Percentiles rank a stretch among this genome's conserved stretches.
phyloP scores from a whole-genome alignment of 2,888 invertebrate genomes.

The Metellina segmentata region DNA sequence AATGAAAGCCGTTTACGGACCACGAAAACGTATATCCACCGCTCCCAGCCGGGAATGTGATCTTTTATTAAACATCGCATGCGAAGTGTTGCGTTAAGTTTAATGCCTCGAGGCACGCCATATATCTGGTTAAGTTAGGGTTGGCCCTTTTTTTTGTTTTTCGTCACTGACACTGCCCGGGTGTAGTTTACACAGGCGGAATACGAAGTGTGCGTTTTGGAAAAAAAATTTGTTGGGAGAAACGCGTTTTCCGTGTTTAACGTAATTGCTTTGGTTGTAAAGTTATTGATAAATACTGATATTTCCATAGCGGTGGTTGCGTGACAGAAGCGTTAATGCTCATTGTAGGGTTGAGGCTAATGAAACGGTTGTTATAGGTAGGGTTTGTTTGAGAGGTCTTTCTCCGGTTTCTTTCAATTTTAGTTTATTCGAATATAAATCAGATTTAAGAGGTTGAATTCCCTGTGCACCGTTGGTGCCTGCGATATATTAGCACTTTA shows the following conservation, averaged over 20 bases:
- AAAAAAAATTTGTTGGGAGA: background rate
- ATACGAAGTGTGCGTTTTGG: background rate
- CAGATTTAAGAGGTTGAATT: too few relatives aligned
- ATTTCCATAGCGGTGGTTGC: too few relatives aligned
- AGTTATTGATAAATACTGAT: too few relatives aligned
- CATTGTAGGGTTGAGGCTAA: too few relatives aligned
- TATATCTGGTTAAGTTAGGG: background rate
- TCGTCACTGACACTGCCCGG: background rate
- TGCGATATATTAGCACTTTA: too few relatives aligned
- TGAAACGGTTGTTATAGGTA: too few relatives aligned
- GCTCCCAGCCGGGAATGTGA: slow-evolving; percentile 6
- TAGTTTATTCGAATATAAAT: too few relatives aligned
- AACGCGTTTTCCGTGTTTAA: background rate
- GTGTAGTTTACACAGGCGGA: background rate
- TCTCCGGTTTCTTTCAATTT: too few relatives aligned
- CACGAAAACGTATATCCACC: background rate
- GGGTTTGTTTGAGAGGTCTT: too few relatives aligned
- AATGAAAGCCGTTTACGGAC: slow-evolving; percentile 37
- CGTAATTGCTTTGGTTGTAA: background rate
- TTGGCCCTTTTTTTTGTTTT: background rate
- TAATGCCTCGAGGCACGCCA: slow-evolving; percentile 46
- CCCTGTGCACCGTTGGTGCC: too few relatives aligned
- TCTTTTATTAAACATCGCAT: slow-evolving; percentile 47
- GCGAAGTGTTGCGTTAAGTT: background rate
- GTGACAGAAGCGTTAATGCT: too few relatives aligned